Evolutionary conservation across 1,140 invertebrate genomes (phyloP), one percentile per base, ranked within the genome.

Genomic region (Calliphora vicina): DNA sequence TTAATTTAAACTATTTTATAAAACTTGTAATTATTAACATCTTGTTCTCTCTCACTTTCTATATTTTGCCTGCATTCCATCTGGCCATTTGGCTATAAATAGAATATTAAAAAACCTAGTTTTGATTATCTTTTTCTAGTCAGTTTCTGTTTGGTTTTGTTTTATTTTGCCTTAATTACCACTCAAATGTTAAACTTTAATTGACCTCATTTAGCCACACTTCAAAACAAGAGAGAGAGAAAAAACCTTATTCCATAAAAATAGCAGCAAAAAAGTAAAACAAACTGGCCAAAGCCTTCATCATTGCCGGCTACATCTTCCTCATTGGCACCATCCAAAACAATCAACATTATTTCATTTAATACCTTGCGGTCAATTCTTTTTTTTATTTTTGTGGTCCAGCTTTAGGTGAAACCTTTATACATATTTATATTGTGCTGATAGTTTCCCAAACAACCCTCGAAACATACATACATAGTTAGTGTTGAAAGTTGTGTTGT

Each of bases 141-240:
- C 61, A 23, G 61, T 23, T 29, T 29, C 2, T 29, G 2, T 29
- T 29, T 2, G 6, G 1, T 10, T 35, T 35, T 10, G 35, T 1
- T 35, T 35, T 35, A 23, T 10, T 67, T 23, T 23, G 23, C 20
- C n/a, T 67, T 67, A 67, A 67, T 67, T 67, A 67, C 61, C 61
- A 23, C 61, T 67, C 61, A 10, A 67, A 67, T 67, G 61, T 67
- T 67, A 67, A 67, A 67, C 61, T 67, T 67, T 25, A 67, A 67
- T 67, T 67, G 61, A 67, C 61, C 61, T 23, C n/a, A 67, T 67
- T 67, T 67, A 67, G n/a, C n/a, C 61, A 67, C 61, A 67, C 61
- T 67, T 67, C 4, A 67, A 67, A 17, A 67, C 9, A 20, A 25
- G n/a, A 6, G n/a, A 23, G 9, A 10, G 61, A 67, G 25, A 67